Base-by-base conservation (phyloP, 2,888 invertebrate genomes). In the Vanessa cardui region DNA sequence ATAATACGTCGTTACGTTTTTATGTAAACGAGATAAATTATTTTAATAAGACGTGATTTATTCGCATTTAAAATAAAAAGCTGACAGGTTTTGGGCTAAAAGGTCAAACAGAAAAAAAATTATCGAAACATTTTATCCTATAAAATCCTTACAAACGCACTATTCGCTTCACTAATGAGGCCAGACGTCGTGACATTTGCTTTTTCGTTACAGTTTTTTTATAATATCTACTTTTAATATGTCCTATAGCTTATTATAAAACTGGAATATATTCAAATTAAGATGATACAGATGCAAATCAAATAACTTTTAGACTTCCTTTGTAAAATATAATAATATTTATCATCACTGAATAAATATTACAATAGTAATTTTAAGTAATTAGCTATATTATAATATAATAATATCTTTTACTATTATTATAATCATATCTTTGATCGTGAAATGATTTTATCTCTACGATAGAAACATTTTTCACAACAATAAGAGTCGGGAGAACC, bases 101-200 rank as follows among this genome's bases (percentile, higher is more conserved):
- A 65, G 46, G 65, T 62, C 64, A 65, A 62, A 58, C 21, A 9
- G 4, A 65, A 62, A 58, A n/a, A 64, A 63, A 33, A 8, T 18
- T 21, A 44, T 44, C 56, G 47, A 44, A 64, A 64, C 46, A 31
- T 9, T 58, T 49, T 44, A 31, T 50, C 49, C 50, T 45, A 45
- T 59, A 59, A 64, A 64, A 58, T 50, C 26, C n/a, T 59, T 52
- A 59, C 59, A 16, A 50, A 59, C 31, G 18, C 45, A 44, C 58
- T 49, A 39, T 39, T 33, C 18, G 63, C 46, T 50, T 63, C 54
- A 60, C 59, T 67, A 64, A 62, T 61, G 58, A 60, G 66, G 46
- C 56, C 18, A 49, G 67, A 52, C 62, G 61, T 52, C 58, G 15
- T 64, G 64, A 64, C 61, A 67, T 70, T 70, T 58, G 3, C 7